Evolutionary conservation across 2,888 invertebrate species (phyloP), one percentile per base, ranked within the genome.

Genomic region (Polylopha cassiicola): DNA sequence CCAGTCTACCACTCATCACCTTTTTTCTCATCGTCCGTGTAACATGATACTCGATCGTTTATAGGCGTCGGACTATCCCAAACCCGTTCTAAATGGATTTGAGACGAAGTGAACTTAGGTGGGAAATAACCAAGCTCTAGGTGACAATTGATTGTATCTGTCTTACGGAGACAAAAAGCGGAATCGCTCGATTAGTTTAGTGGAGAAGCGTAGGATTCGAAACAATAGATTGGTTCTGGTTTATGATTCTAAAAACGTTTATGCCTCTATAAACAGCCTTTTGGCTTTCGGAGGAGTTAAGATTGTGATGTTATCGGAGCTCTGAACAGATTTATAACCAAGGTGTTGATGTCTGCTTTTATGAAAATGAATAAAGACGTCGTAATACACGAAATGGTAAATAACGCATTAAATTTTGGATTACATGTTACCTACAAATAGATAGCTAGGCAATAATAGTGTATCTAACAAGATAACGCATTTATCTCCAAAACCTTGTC

Each of bases 231-330:
- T 69, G 78, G 69, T 64, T 69, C 71, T 79, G 73, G 65, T 85
- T 84, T 85, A 84, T 80, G 82, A 80, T 76, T 82, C 79, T 72
- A 84, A 81, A 84, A 85, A 81, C 78, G 76, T 84, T 84, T 79
- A 85, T 82, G 75, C 71, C 61, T 71, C 71, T 71, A 76, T 80
- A 80, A 82, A 80, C 73, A 79, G 70, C 65, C 66, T 78, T 78
- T 81, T 78, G 74, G 75, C 75, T 79, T 78, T 80, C 70, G 73
- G 73, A 65, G 48, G 53, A 67, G 64, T 65, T 53, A 55, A 74
- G 71, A 74, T 79, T 74, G 72, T 71, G 80, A 81, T 81, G 68
- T 71, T 81, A 81, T 80, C 81, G 30, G 61, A 55, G 46, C 46
- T 50, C 39, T 46, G 44, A 76, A 79, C 75, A 73, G 73, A 73